Evolutionary conservation across 1,140 invertebrate genomes (phyloP).

Genomic region (Micrasema minimum): DNA sequence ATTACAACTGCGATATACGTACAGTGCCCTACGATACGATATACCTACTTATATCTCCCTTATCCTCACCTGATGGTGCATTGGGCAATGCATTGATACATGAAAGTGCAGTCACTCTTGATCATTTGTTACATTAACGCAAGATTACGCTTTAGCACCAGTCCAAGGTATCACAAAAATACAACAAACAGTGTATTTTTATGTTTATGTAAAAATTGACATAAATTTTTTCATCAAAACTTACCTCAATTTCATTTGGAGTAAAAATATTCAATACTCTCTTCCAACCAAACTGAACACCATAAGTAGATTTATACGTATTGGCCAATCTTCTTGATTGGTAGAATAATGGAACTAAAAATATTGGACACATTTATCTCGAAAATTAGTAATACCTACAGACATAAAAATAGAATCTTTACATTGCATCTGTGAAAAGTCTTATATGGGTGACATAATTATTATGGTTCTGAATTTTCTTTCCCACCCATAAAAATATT

Average conservation of each 20-base stretch:
- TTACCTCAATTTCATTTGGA: conserved; percentile 50
- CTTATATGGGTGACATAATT: too few species aligned
- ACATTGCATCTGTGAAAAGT: neutral
- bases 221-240: neutral
- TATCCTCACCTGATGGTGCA: too few species aligned
- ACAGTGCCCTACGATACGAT: too few species aligned
- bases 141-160: neutral
- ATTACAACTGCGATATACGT: too few species aligned
- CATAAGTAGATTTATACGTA: conserved; percentile 41
- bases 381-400: too few species aligned
- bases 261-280: conserved; percentile 39
- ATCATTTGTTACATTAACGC: neutral
- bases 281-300: conserved; percentile 25
- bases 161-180: neutral
- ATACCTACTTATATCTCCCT: neutral
- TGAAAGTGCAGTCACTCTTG: neutral
- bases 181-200: neutral
- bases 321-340: conserved; percentile 25
- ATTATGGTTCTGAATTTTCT: neutral
- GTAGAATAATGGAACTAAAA: conserved; percentile 48
- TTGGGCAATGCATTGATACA: neutral
- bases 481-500: neutral
- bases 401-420: too few species aligned
- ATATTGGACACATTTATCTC: too few species aligned
- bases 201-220: neutral